phyloP scores from a whole-genome alignment of 2,113 vertebrate species.

The Bucco capensis region DNA sequence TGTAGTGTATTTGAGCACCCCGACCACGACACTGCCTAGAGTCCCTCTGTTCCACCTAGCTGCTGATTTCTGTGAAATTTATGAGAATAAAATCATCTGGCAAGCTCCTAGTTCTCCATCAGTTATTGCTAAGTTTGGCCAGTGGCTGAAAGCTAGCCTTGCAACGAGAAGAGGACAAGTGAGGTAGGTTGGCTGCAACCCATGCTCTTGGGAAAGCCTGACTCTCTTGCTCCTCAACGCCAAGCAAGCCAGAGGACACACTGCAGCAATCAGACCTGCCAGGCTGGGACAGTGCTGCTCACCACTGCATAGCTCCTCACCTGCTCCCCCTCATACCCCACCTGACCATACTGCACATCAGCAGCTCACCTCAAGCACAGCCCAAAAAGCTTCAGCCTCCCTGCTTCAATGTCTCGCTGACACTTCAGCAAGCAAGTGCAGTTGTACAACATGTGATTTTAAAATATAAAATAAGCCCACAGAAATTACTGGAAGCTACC shows the following conservation, averaged over 20 bases:
- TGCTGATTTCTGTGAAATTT: neutral
- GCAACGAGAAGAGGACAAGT: fast-evolving
- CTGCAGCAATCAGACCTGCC: neutral
- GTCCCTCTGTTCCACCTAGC: neutral
- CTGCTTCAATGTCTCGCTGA: neutral
- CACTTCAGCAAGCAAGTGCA: neutral
- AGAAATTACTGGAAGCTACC: neutral
- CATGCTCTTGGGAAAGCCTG: neutral
- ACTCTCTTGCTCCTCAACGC: neutral
- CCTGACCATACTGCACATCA: neutral
- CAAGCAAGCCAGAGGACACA: no score
- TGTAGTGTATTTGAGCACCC: no score
- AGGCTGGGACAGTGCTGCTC: fast-evolving
- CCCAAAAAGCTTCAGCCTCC: neutral
- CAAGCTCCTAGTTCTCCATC: neutral
- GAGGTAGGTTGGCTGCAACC: neutral
- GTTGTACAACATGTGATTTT: neutral
- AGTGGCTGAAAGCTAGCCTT: neutral
- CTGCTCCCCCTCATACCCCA: neutral
- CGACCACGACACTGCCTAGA: no score
- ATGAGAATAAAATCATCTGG: neutral
- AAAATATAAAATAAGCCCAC: neutral
- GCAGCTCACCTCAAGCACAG: neutral
- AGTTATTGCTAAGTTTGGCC: neutral
- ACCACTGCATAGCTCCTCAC: fast-evolving